phyloP scores from a whole-genome alignment of 1,140 invertebrate species.

The Drosophila aff. region DNA sequence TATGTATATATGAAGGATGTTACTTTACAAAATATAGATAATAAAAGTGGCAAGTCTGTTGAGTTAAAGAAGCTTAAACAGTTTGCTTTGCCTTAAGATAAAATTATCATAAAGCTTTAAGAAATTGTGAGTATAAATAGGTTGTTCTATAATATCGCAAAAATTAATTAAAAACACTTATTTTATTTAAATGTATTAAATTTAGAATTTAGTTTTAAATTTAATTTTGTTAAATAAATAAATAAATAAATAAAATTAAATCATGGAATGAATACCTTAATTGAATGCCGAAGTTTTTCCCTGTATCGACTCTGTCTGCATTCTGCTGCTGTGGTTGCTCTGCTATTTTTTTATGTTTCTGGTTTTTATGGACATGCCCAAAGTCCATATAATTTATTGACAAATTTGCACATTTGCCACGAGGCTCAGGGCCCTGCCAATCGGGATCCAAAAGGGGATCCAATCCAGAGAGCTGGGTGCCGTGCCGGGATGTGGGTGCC shows the following conservation, averaged over 20 bases:
- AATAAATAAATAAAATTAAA: too few species aligned
- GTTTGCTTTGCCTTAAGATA: too few species aligned
- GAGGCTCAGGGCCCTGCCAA: conserved; percentile 11
- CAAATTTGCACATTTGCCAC: conserved; percentile 72
- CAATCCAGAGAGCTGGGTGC: neutral
- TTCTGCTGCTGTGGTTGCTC: conserved; percentile 18
- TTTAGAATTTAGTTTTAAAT: too few species aligned
- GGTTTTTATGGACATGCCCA: conserved; percentile 70
- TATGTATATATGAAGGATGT: neutral
- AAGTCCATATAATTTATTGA: conserved; percentile 80
- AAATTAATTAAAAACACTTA: neutral
- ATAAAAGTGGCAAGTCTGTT: neutral
- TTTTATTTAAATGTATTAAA: neutral
- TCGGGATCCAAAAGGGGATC: conserved; percentile 7
- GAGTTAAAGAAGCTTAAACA: neutral
- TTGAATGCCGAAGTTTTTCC: neutral
- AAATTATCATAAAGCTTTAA: neutral
- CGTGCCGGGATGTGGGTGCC: conserved; percentile 24
- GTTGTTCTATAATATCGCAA: neutral
- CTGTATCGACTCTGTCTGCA: neutral
- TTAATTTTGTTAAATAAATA: too few species aligned
- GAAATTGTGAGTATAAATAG: neutral
- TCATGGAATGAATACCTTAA: neutral
- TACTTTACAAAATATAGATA: neutral
- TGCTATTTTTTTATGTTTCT: conserved; percentile 62